These are phyloP conservation scores for Salticus scenicus DNA, from an alignment of 2,888 invertebrate species.

Conservation along the genomic window DNA sequence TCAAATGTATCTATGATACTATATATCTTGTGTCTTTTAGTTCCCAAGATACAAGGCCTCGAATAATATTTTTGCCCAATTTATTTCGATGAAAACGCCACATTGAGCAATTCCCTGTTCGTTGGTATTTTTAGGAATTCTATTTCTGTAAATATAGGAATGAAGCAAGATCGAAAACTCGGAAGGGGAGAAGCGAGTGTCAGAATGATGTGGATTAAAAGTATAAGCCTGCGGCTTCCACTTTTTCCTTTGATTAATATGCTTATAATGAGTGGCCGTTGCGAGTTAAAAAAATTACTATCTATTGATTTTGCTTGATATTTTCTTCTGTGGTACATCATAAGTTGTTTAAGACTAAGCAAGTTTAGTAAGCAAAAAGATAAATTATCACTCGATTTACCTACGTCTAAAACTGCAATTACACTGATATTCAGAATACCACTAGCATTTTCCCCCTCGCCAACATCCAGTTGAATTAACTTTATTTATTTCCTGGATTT, in stretches of 20 bases:
- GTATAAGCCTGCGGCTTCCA: too few relatives aligned
- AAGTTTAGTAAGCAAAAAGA: conserved; percentile 69
- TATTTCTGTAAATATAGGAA: conserved; percentile 4
- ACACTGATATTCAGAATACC: conserved; percentile 60
- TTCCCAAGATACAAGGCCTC: too few relatives aligned
- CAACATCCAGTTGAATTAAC: conserved; percentile 66
- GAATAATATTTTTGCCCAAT: too few relatives aligned
- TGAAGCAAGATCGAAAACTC: conserved; percentile 15
- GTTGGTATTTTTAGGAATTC: neutral
- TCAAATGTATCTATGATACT: too few relatives aligned
- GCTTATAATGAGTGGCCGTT: conserved; percentile 67
- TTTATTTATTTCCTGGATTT: conserved; percentile 70
- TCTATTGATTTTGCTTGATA: conserved; percentile 65
- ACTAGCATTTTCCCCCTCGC: conserved; percentile 49
- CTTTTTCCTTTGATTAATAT: conserved; percentile 70
- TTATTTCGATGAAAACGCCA: too few relatives aligned
- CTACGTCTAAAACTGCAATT: conserved; percentile 68
- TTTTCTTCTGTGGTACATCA: conserved; percentile 57
- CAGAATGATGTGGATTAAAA: conserved; percentile 66
- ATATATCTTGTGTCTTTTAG: too few relatives aligned
- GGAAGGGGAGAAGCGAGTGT: conserved; percentile 35
- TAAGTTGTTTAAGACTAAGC: conserved; percentile 59
- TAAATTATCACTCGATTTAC: conserved; percentile 69
- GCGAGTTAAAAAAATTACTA: conserved; percentile 68
- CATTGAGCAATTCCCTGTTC: too few relatives aligned